Conservation (phyloP, 1,140 invertebrate genomes). For the Eriocheir sinensis region DNA sequence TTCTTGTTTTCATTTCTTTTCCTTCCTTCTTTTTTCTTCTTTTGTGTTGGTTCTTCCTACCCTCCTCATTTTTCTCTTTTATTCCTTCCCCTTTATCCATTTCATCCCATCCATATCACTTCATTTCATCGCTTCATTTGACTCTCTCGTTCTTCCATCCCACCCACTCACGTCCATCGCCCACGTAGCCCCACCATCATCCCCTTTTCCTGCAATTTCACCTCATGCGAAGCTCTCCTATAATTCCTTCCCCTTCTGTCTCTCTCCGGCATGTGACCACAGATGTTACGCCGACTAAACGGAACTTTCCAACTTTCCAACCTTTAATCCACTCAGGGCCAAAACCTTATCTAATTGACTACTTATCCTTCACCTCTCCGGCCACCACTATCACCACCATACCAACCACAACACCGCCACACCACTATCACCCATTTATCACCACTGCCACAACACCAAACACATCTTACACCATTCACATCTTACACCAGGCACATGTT, state of each 20-base stretch:
- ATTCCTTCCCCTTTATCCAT: background rate
- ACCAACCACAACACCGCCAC: too few relatives aligned
- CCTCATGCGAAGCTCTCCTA: background rate
- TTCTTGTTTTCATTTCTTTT: background rate
- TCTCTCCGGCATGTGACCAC: too few relatives aligned
- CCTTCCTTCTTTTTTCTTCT: background rate
- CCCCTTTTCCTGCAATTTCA: background rate
- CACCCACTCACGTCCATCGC: background rate
- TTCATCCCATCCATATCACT: background rate
- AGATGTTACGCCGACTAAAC: too few relatives aligned
- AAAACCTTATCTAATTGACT: background rate
- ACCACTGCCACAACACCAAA: too few relatives aligned
- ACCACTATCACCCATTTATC: too few relatives aligned
- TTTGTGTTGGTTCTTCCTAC: background rate
- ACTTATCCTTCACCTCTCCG: background rate
- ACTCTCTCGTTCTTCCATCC: background rate
- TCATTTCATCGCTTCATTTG: background rate
- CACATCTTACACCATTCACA: too few relatives aligned
- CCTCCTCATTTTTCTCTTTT: background rate
- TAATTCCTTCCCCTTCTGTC: background rate
- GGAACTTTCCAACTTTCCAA: too few relatives aligned
- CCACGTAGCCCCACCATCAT: background rate
- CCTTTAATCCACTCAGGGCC: background rate
- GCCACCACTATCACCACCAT: constrained; percentile 23
- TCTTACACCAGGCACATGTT: too few relatives aligned